Conservation (phyloP, 2,797 vertebrate species). For the Erithacus rubecula region DNA sequence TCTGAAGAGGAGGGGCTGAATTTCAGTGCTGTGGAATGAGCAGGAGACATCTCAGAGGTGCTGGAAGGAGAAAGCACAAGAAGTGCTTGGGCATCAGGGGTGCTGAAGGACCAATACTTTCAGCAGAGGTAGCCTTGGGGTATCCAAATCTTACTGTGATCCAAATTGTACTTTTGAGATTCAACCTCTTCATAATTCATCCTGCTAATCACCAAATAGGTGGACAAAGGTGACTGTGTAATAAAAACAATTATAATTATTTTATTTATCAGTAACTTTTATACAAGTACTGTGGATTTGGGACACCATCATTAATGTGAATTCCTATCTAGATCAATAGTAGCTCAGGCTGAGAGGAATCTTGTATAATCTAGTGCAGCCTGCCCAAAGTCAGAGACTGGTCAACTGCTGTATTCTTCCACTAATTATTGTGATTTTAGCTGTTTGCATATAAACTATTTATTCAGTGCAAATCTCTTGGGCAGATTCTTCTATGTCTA, state of each 20-base stretch:
- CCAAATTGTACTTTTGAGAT: fast-evolving
- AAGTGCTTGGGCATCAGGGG: not conserved
- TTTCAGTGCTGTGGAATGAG: not conserved
- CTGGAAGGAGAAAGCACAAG: not conserved
- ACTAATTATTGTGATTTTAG: not conserved
- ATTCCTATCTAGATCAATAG: not conserved
- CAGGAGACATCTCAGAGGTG: not conserved
- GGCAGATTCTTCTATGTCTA: not conserved
- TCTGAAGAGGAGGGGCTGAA: not conserved
- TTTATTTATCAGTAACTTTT: not conserved
- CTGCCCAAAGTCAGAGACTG: not conserved
- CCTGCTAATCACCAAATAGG: not conserved
- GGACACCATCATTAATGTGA: not conserved
- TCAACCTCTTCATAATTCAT: not conserved
- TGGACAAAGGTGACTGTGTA: not conserved
- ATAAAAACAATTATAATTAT: not conserved
- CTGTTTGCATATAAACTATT: not conserved
- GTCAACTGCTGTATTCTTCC: not conserved
- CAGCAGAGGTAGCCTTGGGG: not conserved
- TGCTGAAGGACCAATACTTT: not conserved
- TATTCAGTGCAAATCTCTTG: not conserved
- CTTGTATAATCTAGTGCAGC: not conserved
- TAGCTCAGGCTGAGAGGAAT: not conserved
- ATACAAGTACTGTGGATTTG: not conserved
- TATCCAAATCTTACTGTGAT: not conserved